phyloP scores from a whole-genome alignment of 2,888 invertebrate genomes.

The Amphipoea oculea region DNA sequence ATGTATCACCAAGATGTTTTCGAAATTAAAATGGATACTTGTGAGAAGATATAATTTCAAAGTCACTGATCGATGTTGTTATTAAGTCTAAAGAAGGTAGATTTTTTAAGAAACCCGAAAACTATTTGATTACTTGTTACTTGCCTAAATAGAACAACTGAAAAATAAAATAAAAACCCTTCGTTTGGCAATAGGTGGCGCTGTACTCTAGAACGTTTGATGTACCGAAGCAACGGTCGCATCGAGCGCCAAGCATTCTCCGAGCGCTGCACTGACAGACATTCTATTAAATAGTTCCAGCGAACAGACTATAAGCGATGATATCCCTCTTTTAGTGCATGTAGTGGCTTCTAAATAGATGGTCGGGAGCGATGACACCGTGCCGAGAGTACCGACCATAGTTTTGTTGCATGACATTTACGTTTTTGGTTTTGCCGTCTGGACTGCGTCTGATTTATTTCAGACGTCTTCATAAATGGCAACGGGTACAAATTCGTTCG shows the following conservation, averaged over 20 bases:
- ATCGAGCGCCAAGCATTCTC: conserved; percentile 52
- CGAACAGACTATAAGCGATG: conserved; percentile 56
- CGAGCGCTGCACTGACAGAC: conserved; percentile 40
- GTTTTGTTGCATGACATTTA: conserved; percentile 88
- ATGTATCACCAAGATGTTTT: conserved; percentile 21
- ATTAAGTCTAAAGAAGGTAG: not conserved
- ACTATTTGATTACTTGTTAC: not conserved
- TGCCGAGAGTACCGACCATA: conserved; percentile 65
- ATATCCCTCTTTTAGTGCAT: conserved; percentile 64
- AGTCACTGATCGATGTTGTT: not conserved
- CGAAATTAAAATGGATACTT: conserved; percentile 24
- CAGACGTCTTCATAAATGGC: conserved; percentile 69
- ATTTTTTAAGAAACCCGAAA: not conserved
- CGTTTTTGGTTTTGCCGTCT: conserved; percentile 83
- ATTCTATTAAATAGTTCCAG: conserved; percentile 59
- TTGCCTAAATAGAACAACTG: not conserved
- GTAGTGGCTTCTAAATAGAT: conserved; percentile 67
- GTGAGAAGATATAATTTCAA: not conserved
- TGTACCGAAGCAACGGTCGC: conserved; percentile 20
- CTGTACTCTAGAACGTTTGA: conserved; percentile 19
- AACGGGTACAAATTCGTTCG: conserved; percentile 60
- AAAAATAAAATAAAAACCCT: not conserved
- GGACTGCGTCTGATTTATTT: conserved; percentile 82
- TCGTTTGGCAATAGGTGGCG: conserved; percentile 21
- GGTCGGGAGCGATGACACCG: conserved; percentile 79